Base-by-base conservation (phyloP, 2,888 invertebrate genomes). In the Matsumyia berberina region DNA sequence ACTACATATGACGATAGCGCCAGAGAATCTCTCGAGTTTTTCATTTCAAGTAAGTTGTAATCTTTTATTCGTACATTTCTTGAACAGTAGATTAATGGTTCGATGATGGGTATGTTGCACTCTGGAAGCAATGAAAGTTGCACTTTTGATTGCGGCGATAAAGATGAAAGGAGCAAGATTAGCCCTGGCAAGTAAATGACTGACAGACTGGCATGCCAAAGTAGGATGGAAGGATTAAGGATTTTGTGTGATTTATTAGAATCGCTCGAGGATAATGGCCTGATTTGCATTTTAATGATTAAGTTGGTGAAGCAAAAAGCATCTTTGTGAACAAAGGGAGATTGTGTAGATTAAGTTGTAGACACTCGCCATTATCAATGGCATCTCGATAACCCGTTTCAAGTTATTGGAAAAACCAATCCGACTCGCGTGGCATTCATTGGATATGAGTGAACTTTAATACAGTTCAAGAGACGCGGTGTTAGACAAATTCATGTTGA, bases 1-100 rank as follows among this genome's bases (percentile, higher is more conserved):
- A 86, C 92, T 95, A 11, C 95, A 95, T 88, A 94, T 95, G 86
- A 95, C 95, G 9, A 92, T 95, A 86, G 94, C 94, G 35, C 93
- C 94, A 87, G 92, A 93, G 81, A 94, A 94, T 88, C 91, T 94
- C 87, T 93, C 93, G 44, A 92, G 93, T 87, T 94, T 94, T 89
- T 93, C 94, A 42, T 95, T 95, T 90, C 95, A 95, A 92, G 94
- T 94, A 89, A 90, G 90, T 88, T 35, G 24, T 60, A n/a, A 15
- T 39, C 33, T 57, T 57, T 17, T 33, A 24, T 24, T 24, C 12
- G n/a, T 53, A 0, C 1, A 2, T 24, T n/a, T n/a, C n/a, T n/a
- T n/a, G n/a, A n/a, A n/a, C n/a, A n/a, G n/a, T n/a, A 7, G 7
- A 11, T 9, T 29, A 1, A 7, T 9, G 35, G 9, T 1, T 46